Conservation (phyloP, 2,113 vertebrate species). For the Crotophaga sulcirostris region DNA sequence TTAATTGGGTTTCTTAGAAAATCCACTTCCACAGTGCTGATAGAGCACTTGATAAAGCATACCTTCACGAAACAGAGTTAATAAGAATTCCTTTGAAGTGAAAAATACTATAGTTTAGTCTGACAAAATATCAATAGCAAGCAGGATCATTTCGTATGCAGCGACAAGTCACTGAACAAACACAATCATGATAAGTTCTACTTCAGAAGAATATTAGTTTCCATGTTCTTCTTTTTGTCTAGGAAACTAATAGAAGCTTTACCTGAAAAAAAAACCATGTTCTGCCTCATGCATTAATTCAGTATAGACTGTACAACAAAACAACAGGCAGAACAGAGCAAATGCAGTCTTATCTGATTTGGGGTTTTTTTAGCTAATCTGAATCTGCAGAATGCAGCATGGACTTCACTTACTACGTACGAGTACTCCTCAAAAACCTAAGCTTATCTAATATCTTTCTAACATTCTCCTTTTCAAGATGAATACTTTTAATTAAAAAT, state of each 20-base stretch:
- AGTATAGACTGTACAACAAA: background rate
- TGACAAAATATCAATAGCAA: background rate
- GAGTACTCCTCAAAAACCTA: background rate
- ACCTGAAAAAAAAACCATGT: background rate
- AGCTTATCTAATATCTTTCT: background rate
- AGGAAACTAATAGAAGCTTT: background rate
- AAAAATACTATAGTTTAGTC: background rate
- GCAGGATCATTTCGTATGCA: background rate
- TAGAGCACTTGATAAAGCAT: background rate
- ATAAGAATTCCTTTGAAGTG: background rate
- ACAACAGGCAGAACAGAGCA: background rate
- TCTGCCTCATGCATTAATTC: background rate
- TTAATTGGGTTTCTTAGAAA: background rate
- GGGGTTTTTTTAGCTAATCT: background rate
- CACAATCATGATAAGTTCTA: background rate
- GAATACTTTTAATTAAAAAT: background rate
- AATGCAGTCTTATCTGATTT: background rate
- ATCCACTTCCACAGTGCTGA: accelerated
- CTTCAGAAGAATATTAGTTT: background rate
- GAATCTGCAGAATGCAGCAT: background rate
- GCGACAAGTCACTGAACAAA: background rate
- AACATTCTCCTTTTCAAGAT: background rate
- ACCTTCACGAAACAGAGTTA: background rate
- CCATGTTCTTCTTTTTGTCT: background rate
- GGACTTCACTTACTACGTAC: background rate